A percentile compares a stretch with the other conserved stretches of the same genome.
Conservation (phyloP, 2,888 invertebrate genomes). For the Tenthredo livida region DNA sequence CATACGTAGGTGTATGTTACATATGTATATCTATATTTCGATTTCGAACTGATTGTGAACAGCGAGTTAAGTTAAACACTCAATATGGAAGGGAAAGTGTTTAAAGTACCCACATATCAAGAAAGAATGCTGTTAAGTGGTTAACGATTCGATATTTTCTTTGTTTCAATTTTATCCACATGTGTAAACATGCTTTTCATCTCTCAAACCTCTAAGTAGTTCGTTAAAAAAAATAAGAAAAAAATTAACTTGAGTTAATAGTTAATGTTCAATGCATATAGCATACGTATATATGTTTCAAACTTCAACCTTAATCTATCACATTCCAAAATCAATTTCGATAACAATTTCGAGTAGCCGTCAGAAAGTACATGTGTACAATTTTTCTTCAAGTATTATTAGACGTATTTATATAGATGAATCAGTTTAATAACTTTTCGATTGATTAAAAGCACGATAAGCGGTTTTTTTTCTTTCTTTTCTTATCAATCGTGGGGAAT, state of each 20-base stretch:
- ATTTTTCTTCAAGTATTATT: background rate
- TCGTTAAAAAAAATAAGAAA: background rate
- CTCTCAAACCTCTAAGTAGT: background rate
- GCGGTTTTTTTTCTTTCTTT: too few species aligned
- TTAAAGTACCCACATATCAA: background rate
- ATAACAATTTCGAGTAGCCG: background rate
- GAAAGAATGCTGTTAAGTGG: constrained; percentile 13
- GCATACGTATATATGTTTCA: background rate
- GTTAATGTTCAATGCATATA: background rate
- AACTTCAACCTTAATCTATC: background rate
- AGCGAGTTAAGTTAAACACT: background rate
- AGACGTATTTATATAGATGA: background rate
- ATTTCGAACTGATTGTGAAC: background rate
- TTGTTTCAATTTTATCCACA: background rate
- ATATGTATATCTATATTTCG: too few species aligned
- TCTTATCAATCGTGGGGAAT: too few species aligned
- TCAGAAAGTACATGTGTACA: background rate
- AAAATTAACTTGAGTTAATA: background rate
- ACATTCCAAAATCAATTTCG: background rate
- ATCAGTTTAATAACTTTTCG: background rate
- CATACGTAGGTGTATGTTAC: background rate
- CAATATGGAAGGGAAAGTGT: constrained; percentile 12
- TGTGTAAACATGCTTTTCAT: background rate
- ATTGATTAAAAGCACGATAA: background rate
- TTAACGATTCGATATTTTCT: background rate